These are phyloP conservation scores for Patiria miniata DNA, from an alignment of 35 echinoderm and acorn worm species.

Conservation along the genomic window DNA sequence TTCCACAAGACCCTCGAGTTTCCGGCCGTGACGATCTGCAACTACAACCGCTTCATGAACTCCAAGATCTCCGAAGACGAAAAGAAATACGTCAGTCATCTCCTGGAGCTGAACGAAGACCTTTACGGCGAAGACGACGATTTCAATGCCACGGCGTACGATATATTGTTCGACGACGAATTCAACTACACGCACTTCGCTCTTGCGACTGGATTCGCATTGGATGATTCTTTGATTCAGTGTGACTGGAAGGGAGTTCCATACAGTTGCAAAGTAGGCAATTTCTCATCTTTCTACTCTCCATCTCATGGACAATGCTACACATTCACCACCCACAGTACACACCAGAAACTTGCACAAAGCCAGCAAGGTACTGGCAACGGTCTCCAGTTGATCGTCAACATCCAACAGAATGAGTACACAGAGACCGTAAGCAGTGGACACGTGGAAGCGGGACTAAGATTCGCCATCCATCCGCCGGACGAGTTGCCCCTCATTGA, in stretches of 20 bases:
- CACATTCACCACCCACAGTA: neutral
- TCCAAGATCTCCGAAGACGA: neutral
- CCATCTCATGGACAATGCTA: neutral
- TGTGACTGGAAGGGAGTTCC: neutral
- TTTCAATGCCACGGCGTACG: neutral
- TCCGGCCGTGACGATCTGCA: neutral
- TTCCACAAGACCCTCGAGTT: neutral
- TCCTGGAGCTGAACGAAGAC: neutral
- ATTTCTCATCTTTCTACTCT: neutral
- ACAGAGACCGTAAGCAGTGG: neutral
- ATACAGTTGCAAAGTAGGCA: neutral
- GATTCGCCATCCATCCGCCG: neutral
- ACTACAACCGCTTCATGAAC: constrained; percentile 14
- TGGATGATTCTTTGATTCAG: neutral
- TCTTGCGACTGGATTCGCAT: neutral
- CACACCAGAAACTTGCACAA: neutral
- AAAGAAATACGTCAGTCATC: neutral
- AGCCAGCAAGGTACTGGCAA: neutral
- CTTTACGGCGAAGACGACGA: neutral
- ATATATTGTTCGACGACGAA: neutral
- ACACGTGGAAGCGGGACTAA: neutral
- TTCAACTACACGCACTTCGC: neutral
- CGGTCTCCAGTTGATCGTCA: neutral
- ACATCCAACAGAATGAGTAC: neutral
- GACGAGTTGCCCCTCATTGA: neutral